A percentile compares a stretch with the other conserved stretches of the same genome.
These are phyloP conservation scores for Acronicta leporina DNA, from an alignment of 2,888 invertebrate species.

Conservation along the genomic window DNA sequence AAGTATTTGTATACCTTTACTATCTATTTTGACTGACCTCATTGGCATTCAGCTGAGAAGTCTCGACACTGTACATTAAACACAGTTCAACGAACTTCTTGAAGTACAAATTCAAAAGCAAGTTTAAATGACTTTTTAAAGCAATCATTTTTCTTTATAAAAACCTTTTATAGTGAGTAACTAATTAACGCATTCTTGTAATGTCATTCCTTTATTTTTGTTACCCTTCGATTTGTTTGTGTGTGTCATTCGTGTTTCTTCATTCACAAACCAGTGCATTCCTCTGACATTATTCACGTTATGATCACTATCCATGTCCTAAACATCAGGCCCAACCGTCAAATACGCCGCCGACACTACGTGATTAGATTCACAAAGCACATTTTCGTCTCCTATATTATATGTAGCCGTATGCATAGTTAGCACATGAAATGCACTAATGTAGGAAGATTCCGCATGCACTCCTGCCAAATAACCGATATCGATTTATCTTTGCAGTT, in stretches of 20 bases:
- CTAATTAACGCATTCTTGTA: no score
- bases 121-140: no score
- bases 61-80: slow-evolving; percentile 10
- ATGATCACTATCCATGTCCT: slow-evolving; percentile 15
- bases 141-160: no score
- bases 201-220: no score
- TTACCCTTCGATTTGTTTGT: no score
- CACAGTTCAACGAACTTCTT: slow-evolving; percentile 33
- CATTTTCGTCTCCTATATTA: slow-evolving; percentile 12
- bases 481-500: slow-evolving; percentile 34
- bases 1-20: slow-evolving; percentile 3
- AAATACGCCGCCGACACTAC: slow-evolving; percentile 35
- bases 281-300: slow-evolving; percentile 21
- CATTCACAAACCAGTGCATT: slow-evolving; percentile 8
- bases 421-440: slow-evolving; percentile 37
- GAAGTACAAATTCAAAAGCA: slow-evolving; percentile 16
- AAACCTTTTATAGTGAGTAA: no score
- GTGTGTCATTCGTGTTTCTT: background rate
- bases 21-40: slow-evolving; percentile 22
- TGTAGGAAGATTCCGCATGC: slow-evolving; percentile 53
- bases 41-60: slow-evolving; percentile 31
- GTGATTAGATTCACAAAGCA: slow-evolving; percentile 40
- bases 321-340: slow-evolving; percentile 21
- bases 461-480: slow-evolving; percentile 38
- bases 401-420: slow-evolving; percentile 12